Evolutionary conservation across 64 coral and sea anemone genomes (phyloP), one percentile per base, ranked within the genome.

Genomic region (Astreopora myriophthalma): DNA sequence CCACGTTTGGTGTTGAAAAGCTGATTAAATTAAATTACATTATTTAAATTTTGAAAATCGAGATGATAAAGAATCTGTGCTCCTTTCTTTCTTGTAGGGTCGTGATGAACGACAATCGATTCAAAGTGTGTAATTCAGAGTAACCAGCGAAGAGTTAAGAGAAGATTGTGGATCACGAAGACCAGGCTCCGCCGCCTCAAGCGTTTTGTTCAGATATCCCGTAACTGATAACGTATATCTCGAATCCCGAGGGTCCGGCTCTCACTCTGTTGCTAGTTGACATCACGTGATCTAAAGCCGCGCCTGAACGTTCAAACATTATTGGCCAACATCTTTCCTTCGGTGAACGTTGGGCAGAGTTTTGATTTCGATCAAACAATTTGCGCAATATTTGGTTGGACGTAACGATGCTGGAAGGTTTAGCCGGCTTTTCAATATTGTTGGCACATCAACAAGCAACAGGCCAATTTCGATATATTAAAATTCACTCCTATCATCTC

Each of bases 81-180:
- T 35, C 1, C 14, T 65, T 13, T 38, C 29, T 65, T 38, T 35
- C 4, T 65, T 64, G 4, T 6, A 83, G 79, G 30, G 31, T 83
- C 79, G 0, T 83, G 79, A 83, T 83, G 55, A 65, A 83, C 23
- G 8, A 20, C 22, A 55, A 83, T 64, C 19, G 24, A 64, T 37
- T 26, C 6, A 61, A 24, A 19, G 25, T 64, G 33, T 33, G 26
- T 19, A 37, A 51, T 31, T 17, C n/a, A 17, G 57, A 83, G n/a
- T 83, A n/a, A 12, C 20, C 7, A 52, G 14, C 27, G 46, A 80
- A 10, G 48, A 31, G 22, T 31, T 35, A 52, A 29, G 48, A 60
- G 76, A 78, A 61, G 27, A 83, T 64, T 83, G 36, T 83, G 58
- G 52, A 55, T 83, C 49, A 34, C 32, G 25, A 14, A 9, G 46